phyloP scores from a whole-genome alignment of 2,888 invertebrate species.

The Meiosimyza platycephala region DNA sequence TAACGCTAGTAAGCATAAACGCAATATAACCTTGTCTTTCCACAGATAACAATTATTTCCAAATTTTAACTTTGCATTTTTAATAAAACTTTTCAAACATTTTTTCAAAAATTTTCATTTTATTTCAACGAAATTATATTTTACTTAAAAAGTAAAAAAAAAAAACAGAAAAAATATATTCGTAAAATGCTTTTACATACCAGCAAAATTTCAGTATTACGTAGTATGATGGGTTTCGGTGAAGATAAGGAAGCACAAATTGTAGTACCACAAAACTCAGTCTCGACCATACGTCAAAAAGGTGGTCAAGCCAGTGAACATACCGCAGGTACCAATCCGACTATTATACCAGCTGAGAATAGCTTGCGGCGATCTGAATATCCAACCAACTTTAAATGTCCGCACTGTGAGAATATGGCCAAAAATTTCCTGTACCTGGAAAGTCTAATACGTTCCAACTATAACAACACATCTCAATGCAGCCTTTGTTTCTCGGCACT shows the following conservation, averaged over 20 bases:
- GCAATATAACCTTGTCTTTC: not conserved
- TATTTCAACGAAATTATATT: conserved; percentile 15
- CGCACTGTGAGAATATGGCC: conserved; percentile 61
- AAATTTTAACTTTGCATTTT: not conserved
- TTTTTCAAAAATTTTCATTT: conserved; percentile 2
- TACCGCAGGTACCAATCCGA: not conserved
- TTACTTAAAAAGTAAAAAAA: conserved; percentile 9
- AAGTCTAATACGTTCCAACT: conserved; percentile 56
- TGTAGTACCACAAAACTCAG: conserved; percentile 57
- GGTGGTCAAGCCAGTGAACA: conserved; percentile 21
- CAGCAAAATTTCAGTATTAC: conserved; percentile 57
- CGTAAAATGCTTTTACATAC: conserved; percentile 34
- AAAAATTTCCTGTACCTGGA: conserved; percentile 61
- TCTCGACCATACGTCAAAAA: conserved; percentile 45
- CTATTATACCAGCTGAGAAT: conserved; percentile 25
- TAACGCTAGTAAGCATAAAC: no score
- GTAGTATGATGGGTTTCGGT: conserved; percentile 53
- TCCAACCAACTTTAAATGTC: conserved; percentile 48
- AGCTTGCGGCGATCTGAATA: conserved; percentile 2
- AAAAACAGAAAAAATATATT: conserved; percentile 29
- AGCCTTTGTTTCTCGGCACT: conserved; percentile 55
- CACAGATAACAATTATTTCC: not conserved
- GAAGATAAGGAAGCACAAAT: conserved; percentile 49
- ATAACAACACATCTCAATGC: conserved; percentile 49
- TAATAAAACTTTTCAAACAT: conserved; percentile 3